Conservation (phyloP, 2,888 invertebrate genomes). For the Adelphocoris suturalis region DNA sequence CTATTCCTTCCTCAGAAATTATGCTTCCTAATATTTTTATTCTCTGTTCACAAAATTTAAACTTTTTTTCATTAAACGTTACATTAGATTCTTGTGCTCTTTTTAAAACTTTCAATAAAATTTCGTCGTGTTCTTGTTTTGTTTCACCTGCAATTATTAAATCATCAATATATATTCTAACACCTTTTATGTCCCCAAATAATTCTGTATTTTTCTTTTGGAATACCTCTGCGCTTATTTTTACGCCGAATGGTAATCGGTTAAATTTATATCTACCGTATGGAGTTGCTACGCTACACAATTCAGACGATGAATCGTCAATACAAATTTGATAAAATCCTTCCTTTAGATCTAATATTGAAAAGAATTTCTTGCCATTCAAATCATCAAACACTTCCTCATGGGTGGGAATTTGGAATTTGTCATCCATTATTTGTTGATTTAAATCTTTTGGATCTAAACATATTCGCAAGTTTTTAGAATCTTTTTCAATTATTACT, state of each 20-base stretch:
- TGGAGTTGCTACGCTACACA: constrained; percentile 70
- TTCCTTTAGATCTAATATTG: constrained; percentile 62
- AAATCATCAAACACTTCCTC: constrained; percentile 47
- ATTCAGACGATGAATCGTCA: constrained; percentile 69
- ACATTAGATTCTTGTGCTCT: not conserved
- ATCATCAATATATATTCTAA: not conserved
- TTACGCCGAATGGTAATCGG: constrained; percentile 70
- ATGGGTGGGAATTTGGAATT: constrained; percentile 49
- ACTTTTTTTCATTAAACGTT: constrained; percentile 27
- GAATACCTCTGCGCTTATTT: too few relatives aligned
- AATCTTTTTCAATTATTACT: not conserved
- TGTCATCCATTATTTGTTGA: constrained; percentile 29
- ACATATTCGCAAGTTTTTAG: not conserved
- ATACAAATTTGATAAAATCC: constrained; percentile 28
- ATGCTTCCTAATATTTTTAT: constrained; percentile 46
- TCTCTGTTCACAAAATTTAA: constrained; percentile 23
- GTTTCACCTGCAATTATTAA: constrained; percentile 56
- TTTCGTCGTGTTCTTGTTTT: constrained; percentile 70
- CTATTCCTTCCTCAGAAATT: constrained; percentile 13
- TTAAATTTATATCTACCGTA: constrained; percentile 71
- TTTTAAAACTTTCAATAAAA: constrained; percentile 15
- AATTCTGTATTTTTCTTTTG: constrained; percentile 67
- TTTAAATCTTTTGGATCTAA: constrained; percentile 34
- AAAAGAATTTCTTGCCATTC: constrained; percentile 65
- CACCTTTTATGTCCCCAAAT: constrained; percentile 48